Evolutionary conservation across 2,113 vertebrate genomes (phyloP), one percentile per base, ranked within the genome.

Genomic region (Conger conger): DNA sequence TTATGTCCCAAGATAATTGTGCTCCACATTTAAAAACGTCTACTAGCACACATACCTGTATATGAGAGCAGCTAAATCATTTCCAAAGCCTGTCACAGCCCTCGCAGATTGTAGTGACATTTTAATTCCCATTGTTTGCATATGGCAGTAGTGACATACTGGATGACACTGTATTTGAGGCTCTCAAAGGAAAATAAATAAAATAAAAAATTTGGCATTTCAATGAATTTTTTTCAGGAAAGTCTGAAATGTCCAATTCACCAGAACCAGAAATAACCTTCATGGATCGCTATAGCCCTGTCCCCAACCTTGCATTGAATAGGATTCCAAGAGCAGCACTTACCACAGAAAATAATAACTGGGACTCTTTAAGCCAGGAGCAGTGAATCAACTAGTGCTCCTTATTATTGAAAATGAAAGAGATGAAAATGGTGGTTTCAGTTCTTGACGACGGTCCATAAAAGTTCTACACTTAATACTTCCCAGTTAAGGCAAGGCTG

Each of bases 91-190:
- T 50, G 45, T 27, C 23, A 27, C 57, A 27, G 23, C 11, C 23
- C 57, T 63, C 57, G 20, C 57, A 27, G 57, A 8, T 63, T 63
- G 5, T 4, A 27, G 57, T 63, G 27, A 17, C 68, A 73, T 73
- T 73, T 73, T 73, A 33, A n/a, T 73, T 33, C 68, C 68, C n/a
- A 7, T 73, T 73, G 68, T 73, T n/a, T 73, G n/a, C 68, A 73
- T 73, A 33, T 73, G 68, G 27, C 68, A 30, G 68, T 33, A 73
- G n/a, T n/a, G 68, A 30, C 27, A 33, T 30, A 30, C 33, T 33
- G 68, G 57, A 73, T 33, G 68, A 1, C 27, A 13, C 27, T 1
- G 15, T 73, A 73, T 33, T 27, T 33, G 68, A 13, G 68, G 27
- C n/a, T 33, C 27, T 73, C 68, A 73, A 8, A 30, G 68, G 27